A percentile compares a stretch with the other conserved stretches of the same genome.
phyloP scores from a whole-genome alignment of 53 echinoderm and acorn worm species.

The Echinarachnius parma region DNA sequence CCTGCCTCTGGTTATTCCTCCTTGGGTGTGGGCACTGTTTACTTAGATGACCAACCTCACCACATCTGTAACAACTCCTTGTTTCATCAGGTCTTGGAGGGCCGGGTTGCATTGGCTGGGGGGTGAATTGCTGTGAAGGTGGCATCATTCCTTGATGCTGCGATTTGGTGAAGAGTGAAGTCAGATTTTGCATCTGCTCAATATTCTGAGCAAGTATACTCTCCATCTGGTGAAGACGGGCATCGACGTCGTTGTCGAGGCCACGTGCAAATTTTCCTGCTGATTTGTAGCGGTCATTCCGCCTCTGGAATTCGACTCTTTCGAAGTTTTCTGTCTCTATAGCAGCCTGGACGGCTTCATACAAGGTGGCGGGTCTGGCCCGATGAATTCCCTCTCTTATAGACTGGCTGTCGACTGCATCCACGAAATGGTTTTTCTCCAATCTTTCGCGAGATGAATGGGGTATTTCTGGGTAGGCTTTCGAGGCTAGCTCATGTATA shows the following conservation, averaged over 20 bases:
- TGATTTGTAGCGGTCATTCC: conserved; percentile 6
- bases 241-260: conserved; percentile 16
- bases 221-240: not conserved
- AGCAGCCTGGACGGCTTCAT: conserved; percentile 47
- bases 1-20: no score
- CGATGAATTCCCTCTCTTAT: conserved; percentile 37
- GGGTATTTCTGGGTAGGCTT: conserved; percentile 48
- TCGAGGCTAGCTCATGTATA: conserved; percentile 23
- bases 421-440: conserved; percentile 51
- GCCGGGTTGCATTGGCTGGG: no score
- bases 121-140: no score
- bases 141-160: no score
- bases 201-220: not conserved
- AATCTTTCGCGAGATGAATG: conserved; percentile 39
- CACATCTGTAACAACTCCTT: conserved; percentile 43
- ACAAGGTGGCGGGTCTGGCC: conserved; percentile 41
- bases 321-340: conserved; percentile 58
- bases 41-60: conserved; percentile 21
- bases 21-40: no score
- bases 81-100: no score
- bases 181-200: no score
- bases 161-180: no score
- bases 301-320: conserved; percentile 13
- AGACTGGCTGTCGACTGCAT: conserved; percentile 44
- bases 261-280: conserved; percentile 7